These are phyloP conservation scores for Anas platyrhynchos DNA, from an alignment of 2,113 vertebrate species.

Conservation along the genomic window DNA sequence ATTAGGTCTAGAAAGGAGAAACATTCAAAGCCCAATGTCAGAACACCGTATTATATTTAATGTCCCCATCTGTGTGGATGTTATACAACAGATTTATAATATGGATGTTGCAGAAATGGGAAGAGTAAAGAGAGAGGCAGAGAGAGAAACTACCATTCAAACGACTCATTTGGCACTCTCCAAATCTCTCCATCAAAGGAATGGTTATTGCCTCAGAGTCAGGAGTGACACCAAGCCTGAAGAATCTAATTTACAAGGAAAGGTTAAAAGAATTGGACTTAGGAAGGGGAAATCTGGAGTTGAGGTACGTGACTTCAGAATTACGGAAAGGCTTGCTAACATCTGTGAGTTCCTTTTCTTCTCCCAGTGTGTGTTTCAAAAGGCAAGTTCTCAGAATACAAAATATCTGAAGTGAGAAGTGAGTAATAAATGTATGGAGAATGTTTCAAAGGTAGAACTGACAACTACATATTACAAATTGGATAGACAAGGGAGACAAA, in stretches of 20 bases:
- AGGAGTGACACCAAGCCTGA: not conserved
- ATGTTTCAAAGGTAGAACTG: not conserved
- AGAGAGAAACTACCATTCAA: not conserved
- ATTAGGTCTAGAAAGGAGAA: not conserved
- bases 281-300: not conserved
- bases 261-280: conserved; percentile 5
- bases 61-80: not conserved
- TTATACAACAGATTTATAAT: not conserved
- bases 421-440: conserved; percentile 13
- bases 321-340: not conserved
- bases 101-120: not conserved
- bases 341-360: not conserved
- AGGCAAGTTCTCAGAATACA: not conserved
- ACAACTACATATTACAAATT: not conserved
- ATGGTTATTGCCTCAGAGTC: not conserved
- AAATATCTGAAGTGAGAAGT: conserved; percentile 12
- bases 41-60: not conserved
- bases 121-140: not conserved
- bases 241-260: conserved; percentile 3
- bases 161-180: not conserved
- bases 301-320: not conserved
- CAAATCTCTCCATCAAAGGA: not conserved
- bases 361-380: not conserved
- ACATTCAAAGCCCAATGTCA: not conserved
- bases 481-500: not conserved